Conservation (phyloP, 2,888 invertebrate genomes). For the Actias luna region DNA sequence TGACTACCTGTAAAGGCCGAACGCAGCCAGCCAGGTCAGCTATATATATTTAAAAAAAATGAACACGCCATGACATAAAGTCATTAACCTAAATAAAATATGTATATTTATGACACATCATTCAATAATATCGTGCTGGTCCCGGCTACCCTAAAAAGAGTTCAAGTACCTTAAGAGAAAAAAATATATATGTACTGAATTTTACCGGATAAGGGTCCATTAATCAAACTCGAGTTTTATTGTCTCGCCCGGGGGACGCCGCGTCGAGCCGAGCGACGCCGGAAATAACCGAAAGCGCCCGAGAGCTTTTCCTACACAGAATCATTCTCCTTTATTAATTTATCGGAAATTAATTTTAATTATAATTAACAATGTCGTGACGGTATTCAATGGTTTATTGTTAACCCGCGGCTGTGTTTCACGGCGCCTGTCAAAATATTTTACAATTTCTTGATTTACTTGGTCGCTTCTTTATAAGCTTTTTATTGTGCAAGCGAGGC, state of each 20-base stretch:
- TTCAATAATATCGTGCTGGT: slow-evolving; percentile 56
- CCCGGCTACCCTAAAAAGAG: slow-evolving; percentile 53
- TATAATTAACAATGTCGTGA: slow-evolving; percentile 48
- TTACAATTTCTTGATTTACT: not conserved
- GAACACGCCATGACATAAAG: too few species aligned
- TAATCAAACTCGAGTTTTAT: slow-evolving; percentile 55
- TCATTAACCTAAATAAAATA: slow-evolving; percentile 37
- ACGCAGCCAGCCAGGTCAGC: too few species aligned
- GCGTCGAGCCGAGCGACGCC: slow-evolving; percentile 25
- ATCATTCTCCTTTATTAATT: slow-evolving; percentile 50
- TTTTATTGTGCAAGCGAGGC: too few species aligned
- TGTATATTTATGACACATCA: slow-evolving; percentile 41
- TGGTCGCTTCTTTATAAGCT: not conserved
- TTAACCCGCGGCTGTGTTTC: slow-evolving; percentile 25
- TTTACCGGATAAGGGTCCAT: slow-evolving; percentile 58
- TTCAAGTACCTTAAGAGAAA: slow-evolving; percentile 51
- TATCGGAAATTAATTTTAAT: slow-evolving; percentile 56
- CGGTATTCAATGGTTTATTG: slow-evolving; percentile 30
- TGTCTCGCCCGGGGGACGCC: slow-evolving; percentile 45
- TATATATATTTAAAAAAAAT: too few species aligned
- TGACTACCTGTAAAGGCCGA: too few species aligned
- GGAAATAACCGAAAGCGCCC: slow-evolving; percentile 29
- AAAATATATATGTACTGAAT: slow-evolving; percentile 40
- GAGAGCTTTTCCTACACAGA: slow-evolving; percentile 38
- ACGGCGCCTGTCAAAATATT: not conserved